These are phyloP conservation scores for Pangasius mekongensis DNA, from an alignment of 2,797 vertebrate species.

Conservation along the genomic window DNA sequence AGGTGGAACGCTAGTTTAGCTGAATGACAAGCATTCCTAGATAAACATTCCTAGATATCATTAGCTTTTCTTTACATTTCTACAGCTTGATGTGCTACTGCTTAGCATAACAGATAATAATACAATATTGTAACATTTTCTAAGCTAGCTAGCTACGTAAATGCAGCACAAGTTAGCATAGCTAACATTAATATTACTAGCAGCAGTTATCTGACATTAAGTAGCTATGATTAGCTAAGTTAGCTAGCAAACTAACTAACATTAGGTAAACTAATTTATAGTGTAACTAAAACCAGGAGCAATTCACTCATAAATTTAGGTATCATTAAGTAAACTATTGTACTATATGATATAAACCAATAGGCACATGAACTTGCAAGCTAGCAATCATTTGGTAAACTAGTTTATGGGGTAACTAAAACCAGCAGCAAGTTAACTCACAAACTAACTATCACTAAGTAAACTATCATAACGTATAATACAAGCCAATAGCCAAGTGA, in stretches of 20 bases:
- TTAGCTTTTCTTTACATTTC: background rate
- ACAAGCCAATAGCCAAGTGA: background rate
- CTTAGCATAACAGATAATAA: background rate
- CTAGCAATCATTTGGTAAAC: background rate
- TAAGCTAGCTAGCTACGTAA: background rate
- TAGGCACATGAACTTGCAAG: background rate
- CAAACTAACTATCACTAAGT: background rate
- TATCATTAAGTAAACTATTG: background rate
- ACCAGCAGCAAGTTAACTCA: no score
- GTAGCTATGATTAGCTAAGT: background rate
- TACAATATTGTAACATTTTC: background rate
- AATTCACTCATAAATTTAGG: background rate
- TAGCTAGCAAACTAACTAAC: background rate
- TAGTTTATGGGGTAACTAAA: no score
- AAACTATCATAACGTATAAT: background rate
- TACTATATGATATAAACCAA: background rate
- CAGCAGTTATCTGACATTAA: background rate
- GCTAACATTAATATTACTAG: background rate
- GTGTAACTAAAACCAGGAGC: background rate
- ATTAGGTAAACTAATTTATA: background rate
- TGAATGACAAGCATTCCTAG: background rate
- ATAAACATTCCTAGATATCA: background rate
- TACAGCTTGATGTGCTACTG: background rate
- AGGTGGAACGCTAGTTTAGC: background rate
- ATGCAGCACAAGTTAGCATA: background rate